Evolutionary conservation across 1,140 invertebrate genomes (phyloP).

Genomic region (Ganaspis sp.): DNA sequence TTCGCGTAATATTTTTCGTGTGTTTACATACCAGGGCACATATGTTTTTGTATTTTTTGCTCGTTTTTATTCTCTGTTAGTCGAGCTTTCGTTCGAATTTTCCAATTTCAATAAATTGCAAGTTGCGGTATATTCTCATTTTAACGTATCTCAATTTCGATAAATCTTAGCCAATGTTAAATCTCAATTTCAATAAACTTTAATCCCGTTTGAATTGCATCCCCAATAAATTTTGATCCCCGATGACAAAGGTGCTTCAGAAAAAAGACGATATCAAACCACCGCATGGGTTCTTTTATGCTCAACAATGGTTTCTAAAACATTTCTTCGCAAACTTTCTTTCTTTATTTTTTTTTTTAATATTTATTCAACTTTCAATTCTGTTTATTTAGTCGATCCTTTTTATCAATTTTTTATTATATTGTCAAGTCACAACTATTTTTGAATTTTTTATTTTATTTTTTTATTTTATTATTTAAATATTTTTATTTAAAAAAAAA

Average conservation of each 20-base stretch:
- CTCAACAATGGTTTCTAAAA: neutral
- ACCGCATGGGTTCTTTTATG: neutral
- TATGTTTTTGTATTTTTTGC: neutral
- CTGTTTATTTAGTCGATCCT: neutral
- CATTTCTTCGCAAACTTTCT: neutral
- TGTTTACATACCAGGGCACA: neutral
- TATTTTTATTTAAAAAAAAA: too few species aligned
- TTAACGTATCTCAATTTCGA: constrained; percentile 47
- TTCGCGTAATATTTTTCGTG: neutral
- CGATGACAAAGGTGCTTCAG: neutral
- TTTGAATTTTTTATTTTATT: too few species aligned
- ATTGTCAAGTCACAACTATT: too few species aligned
- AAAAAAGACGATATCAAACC: constrained; percentile 5
- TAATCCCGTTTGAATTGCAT: constrained; percentile 48
- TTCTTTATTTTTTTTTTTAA: neutral
- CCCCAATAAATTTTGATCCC: constrained; percentile 44
- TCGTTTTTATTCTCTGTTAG: constrained; percentile 41
- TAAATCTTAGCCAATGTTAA: constrained; percentile 45
- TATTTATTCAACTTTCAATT: neutral
- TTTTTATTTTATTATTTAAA: too few species aligned
- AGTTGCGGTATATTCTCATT: constrained; percentile 40
- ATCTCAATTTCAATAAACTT: constrained; percentile 54
- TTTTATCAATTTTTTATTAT: neutral
- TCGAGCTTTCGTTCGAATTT: constrained; percentile 41
- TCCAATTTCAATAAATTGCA: constrained; percentile 40